These are phyloP conservation scores for Macroglossus sobrinus DNA, from an alignment of 2,113 vertebrate species.

Conservation along the genomic window DNA sequence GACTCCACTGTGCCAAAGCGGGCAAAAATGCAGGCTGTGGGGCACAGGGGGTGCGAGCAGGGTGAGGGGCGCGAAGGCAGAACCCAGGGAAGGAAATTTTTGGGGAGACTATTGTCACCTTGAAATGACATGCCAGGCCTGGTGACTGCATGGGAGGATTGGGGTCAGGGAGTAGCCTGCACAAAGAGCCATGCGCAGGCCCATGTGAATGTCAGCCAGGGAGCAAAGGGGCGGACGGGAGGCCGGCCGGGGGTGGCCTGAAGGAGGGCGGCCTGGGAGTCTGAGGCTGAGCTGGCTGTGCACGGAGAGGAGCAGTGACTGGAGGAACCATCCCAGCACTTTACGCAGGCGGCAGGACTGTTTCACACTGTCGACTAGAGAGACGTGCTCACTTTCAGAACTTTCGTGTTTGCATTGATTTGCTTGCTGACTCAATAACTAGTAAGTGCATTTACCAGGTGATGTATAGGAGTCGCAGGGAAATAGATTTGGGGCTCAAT, in stretches of 20 bases:
- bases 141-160: background rate
- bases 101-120: background rate
- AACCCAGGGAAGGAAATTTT: background rate
- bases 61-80: background rate
- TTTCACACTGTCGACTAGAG: background rate
- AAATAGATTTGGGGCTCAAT: background rate
- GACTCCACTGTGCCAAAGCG: background rate
- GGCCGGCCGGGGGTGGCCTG: background rate
- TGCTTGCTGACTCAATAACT: background rate
- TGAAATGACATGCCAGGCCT: background rate
- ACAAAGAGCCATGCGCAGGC: background rate
- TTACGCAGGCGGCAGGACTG: background rate
- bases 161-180: background rate
- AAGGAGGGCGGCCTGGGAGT: background rate
- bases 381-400: background rate
- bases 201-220: no score
- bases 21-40: background rate
- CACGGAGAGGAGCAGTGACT: no score
- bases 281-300: background rate
- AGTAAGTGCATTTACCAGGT: background rate
- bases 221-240: no score
- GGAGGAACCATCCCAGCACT: background rate
- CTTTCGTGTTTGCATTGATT: background rate
- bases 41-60: no score
- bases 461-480: background rate